A percentile compares a stretch with the other conserved stretches of the same genome.
These are phyloP conservation scores for Trimorus sp. DNA, from an alignment of 2,888 invertebrate genomes.

Conservation along the genomic window DNA sequence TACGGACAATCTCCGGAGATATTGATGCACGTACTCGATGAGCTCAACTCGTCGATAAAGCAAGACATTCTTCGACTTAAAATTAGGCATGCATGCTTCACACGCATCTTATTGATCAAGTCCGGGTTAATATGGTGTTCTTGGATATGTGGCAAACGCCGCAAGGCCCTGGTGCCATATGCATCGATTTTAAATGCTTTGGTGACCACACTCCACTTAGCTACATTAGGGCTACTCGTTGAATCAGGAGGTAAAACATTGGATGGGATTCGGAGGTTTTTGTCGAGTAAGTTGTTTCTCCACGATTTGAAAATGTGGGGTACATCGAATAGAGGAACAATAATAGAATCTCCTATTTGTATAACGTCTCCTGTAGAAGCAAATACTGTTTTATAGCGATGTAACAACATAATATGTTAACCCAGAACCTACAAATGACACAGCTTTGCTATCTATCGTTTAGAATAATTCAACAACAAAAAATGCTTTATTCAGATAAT, in stretches of 20 bases:
- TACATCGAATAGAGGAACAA: constrained; percentile 49
- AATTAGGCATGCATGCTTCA: constrained; percentile 13
- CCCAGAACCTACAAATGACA: too few species aligned
- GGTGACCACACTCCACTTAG: constrained; percentile 6
- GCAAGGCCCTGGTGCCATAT: neutral
- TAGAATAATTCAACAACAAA: too few species aligned
- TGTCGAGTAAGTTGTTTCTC: constrained; percentile 52
- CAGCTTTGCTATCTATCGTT: too few species aligned
- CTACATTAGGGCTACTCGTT: neutral
- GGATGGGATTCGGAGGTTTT: constrained; percentile 10
- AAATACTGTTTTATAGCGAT: too few species aligned
- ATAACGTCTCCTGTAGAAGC: neutral
- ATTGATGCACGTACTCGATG: neutral
- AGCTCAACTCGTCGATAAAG: constrained; percentile 3
- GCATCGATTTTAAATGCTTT: constrained; percentile 15
- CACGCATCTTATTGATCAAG: constrained; percentile 26
- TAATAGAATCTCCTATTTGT: constrained; percentile 3
- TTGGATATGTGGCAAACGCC: constrained; percentile 21
- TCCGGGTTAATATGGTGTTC: neutral
- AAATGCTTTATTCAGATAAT: too few species aligned
- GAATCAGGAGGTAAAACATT: neutral
- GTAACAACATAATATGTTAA: too few species aligned
- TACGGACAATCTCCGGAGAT: too few species aligned
- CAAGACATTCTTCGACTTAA: neutral
- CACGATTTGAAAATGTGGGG: constrained; percentile 9